phyloP scores from a whole-genome alignment of 37 sponge, comb jelly and placozoan genomes.

The Theonella swinhoei region DNA sequence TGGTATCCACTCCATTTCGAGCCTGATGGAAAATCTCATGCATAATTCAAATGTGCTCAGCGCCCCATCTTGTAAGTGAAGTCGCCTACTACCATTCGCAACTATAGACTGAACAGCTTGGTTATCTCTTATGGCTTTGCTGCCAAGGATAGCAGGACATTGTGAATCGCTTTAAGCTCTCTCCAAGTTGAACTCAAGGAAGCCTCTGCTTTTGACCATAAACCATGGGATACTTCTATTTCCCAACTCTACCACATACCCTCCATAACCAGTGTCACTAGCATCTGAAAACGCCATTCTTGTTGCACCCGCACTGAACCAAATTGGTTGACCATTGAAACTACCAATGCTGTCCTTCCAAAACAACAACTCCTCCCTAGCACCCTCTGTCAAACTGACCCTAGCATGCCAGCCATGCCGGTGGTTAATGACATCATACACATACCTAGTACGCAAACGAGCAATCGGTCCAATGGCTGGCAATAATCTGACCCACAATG shows the following conservation, averaged over 20 bases:
- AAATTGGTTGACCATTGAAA: slow-evolving; percentile 7
- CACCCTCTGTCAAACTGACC: background rate
- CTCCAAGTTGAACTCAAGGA: slow-evolving; percentile 32
- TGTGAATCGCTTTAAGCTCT: slow-evolving; percentile 18
- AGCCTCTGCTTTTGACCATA: background rate
- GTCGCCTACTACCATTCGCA: slow-evolving; percentile 4
- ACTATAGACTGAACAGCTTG: slow-evolving; percentile 38
- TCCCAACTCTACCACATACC: slow-evolving; percentile 18
- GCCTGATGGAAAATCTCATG: background rate
- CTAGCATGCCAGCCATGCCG: slow-evolving; percentile 13
- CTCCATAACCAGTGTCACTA: slow-evolving; percentile 31
- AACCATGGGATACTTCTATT: slow-evolving; percentile 2
- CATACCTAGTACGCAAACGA: slow-evolving; percentile 1
- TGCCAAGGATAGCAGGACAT: slow-evolving; percentile 10
- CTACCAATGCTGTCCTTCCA: background rate
- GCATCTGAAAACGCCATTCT: slow-evolving; percentile 41
- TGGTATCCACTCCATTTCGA: slow-evolving; percentile 48
- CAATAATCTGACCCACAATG: slow-evolving; percentile 23
- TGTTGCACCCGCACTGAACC: background rate
- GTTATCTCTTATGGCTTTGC: slow-evolving; percentile 13
- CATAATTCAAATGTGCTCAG: slow-evolving; percentile 5
- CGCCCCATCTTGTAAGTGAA: slow-evolving; percentile 13
- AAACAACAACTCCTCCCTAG: slow-evolving; percentile 1
- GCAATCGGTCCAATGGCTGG: slow-evolving; percentile 8
- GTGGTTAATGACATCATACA: slow-evolving; percentile 8